Evolutionary conservation across 2,888 invertebrate genomes (phyloP).

Genomic region (Pegoplata infirma): DNA sequence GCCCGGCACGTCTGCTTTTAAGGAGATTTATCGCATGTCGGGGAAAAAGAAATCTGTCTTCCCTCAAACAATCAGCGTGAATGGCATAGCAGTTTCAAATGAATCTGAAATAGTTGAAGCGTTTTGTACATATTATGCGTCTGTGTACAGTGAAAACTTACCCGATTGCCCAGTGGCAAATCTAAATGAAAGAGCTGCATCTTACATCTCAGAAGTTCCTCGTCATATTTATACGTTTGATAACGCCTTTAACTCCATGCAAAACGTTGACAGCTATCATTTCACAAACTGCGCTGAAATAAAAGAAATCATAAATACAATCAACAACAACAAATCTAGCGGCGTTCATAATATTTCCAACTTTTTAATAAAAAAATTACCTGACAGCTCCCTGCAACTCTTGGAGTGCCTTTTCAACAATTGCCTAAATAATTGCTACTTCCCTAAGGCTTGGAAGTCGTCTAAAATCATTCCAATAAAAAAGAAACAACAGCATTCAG

Average conservation of each 20-base stretch:
- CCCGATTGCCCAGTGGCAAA: neutral
- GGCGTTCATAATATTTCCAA: neutral
- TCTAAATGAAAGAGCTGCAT: neutral
- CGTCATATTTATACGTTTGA: constrained; percentile 19
- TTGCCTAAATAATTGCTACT: neutral
- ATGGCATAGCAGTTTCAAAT: no score
- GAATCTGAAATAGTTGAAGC: neutral
- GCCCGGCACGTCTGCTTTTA: constrained; percentile 4
- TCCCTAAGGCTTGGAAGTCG: constrained; percentile 5
- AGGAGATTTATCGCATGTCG: no score
- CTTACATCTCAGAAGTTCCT: neutral
- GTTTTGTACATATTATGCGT: constrained; percentile 3
- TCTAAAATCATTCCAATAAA: constrained; percentile 17
- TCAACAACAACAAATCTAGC: constrained; percentile 12
- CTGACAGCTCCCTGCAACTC: neutral
- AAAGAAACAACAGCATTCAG: constrained; percentile 3
- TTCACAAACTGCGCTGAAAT: constrained; percentile 2
- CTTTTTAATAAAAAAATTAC: constrained; percentile 4
- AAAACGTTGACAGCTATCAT: no score
- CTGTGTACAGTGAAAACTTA: neutral
- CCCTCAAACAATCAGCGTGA: neutral
- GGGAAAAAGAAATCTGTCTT: neutral
- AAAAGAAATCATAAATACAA: neutral
- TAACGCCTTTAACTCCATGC: neutral
- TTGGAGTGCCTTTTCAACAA: neutral